These are phyloP conservation scores for Calycopis cecrops DNA, from an alignment of 1,140 invertebrate species.

Conservation along the genomic window DNA sequence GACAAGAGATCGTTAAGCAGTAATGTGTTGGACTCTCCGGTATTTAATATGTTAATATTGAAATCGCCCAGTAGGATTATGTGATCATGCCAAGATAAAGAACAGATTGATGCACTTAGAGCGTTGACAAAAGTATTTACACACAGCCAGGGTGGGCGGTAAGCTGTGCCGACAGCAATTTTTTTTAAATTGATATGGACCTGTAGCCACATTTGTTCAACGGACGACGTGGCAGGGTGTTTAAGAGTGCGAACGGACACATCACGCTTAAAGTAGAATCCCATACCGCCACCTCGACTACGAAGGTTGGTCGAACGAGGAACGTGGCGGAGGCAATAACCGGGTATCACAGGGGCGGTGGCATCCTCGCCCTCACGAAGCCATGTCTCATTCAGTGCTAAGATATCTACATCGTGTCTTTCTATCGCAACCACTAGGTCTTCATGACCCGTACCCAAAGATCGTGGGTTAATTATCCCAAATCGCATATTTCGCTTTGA, in stretches of 20 bases:
- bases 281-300: not conserved
- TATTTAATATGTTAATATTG: constrained; percentile 2
- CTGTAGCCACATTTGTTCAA: constrained; percentile 1
- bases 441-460: no score
- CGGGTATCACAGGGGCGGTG: no score
- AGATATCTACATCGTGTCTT: no score
- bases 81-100: no score
- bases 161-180: not conserved
- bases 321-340: no score
- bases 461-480: no score
- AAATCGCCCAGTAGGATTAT: not conserved
- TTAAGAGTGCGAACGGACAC: not conserved
- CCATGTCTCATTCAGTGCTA: no score
- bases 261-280: constrained; percentile 5
- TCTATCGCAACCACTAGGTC: no score
- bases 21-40: not conserved
- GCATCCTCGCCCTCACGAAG: no score
- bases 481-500: no score
- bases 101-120: not conserved
- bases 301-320: no score
- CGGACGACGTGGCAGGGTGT: not conserved
- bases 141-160: not conserved
- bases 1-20: not conserved
- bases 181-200: not conserved
- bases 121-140: not conserved